Conservation (phyloP, 2,113 vertebrate genomes). For the Periophthalmus modestus region DNA sequence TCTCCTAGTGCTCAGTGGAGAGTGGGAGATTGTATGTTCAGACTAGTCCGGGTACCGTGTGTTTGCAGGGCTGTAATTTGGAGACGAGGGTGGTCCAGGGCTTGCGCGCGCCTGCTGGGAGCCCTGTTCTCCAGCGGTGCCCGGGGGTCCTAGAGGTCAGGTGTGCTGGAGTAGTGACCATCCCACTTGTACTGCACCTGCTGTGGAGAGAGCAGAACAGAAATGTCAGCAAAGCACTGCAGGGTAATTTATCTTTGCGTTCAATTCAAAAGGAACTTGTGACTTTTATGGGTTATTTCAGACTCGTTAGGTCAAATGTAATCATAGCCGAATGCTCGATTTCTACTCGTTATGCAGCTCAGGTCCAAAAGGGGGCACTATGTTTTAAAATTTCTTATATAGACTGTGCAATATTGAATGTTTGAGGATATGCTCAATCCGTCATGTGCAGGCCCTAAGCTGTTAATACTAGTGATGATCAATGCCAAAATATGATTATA, state of each 20-base stretch:
- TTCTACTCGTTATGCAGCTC: background rate
- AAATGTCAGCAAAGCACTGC: conserved; percentile 25
- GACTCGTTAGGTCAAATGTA: background rate
- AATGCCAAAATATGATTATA: too few relatives aligned
- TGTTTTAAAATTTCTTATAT: too few relatives aligned
- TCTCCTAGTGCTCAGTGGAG: conserved; percentile 23
- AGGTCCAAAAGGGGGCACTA: too few relatives aligned
- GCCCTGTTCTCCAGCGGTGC: conserved; percentile 38
- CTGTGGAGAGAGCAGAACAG: conserved; percentile 4
- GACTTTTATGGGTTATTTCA: background rate
- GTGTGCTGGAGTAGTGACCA: conserved; percentile 35
- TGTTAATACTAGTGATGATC: too few relatives aligned
- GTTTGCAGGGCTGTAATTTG: conserved; percentile 45
- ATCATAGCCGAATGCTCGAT: background rate
- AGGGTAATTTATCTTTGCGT: conserved; percentile 6
- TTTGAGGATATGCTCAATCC: too few relatives aligned
- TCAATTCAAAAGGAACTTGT: background rate
- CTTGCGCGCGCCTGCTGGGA: conserved; percentile 57
- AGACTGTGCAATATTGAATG: too few relatives aligned
- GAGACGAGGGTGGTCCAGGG: conserved; percentile 32
- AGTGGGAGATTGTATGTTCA: conserved; percentile 17
- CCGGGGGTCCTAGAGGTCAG: conserved; percentile 51
- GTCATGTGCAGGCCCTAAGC: too few relatives aligned
- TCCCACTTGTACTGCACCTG: conserved; percentile 9
- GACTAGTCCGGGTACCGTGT: conserved; percentile 29